Conservation (phyloP, 2,888 invertebrate genomes). For the Stenurella melanura region DNA sequence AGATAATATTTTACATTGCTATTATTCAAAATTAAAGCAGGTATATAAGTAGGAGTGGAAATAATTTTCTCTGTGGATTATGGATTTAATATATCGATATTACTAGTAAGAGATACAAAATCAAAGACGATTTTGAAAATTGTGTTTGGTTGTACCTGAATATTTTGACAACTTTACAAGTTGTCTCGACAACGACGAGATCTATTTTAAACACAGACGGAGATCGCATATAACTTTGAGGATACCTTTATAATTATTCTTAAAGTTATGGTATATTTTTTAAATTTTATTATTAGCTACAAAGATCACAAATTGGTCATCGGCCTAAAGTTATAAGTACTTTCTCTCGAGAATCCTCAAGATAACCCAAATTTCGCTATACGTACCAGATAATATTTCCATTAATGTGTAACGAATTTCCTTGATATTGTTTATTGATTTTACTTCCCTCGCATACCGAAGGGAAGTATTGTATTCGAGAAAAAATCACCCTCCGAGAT, state of each 20-base stretch:
- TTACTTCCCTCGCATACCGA: no score
- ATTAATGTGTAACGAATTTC: not conserved
- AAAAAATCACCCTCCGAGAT: no score
- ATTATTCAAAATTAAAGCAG: not conserved
- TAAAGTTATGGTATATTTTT: not conserved
- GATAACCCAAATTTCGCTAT: no score
- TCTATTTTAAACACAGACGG: not conserved
- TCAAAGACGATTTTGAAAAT: not conserved
- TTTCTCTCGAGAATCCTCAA: no score
- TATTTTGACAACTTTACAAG: not conserved
- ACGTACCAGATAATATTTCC: no score
- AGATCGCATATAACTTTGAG: not conserved
- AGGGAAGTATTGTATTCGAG: no score
- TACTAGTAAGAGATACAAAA: not conserved
- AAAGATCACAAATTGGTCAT: not conserved
- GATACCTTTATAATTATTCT: not conserved
- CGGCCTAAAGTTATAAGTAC: not conserved
- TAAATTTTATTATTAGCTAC: not conserved
- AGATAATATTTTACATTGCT: constrained; percentile 6
- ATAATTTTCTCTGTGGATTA: no score
- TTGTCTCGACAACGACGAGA: not conserved
- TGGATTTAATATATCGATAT: not conserved
- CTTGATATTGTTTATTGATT: no score
- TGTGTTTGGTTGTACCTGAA: no score
- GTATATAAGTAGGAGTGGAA: not conserved